These are phyloP conservation scores for Dicrostonyx torquatus DNA, from an alignment of 2,797 vertebrate genomes.

Conservation along the genomic window DNA sequence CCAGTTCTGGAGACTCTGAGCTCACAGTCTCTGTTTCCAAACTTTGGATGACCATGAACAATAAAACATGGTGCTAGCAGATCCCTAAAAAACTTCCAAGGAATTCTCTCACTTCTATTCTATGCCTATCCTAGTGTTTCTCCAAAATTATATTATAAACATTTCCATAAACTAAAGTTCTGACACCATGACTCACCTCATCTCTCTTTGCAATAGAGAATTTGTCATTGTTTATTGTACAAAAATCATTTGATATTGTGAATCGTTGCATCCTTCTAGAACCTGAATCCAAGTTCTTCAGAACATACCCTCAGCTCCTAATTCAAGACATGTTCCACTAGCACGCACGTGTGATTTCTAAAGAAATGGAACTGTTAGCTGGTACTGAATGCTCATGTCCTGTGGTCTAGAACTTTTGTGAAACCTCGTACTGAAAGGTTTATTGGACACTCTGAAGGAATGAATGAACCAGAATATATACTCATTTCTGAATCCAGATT, in stretches of 20 bases:
- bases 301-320: not conserved
- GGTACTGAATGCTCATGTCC: not conserved
- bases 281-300: not conserved
- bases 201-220: not conserved
- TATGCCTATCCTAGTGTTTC: not conserved
- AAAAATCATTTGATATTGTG: slow-evolving; percentile 25
- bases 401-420: not conserved
- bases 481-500: not conserved
- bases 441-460: not conserved
- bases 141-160: not conserved
- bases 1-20: not conserved
- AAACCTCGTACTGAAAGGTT: not conserved
- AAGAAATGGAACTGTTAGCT: not conserved
- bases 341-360: not conserved
- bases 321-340: not conserved
- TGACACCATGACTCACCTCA: not conserved
- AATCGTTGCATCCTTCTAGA: not conserved
- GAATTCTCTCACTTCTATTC: not conserved
- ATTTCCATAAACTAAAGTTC: not conserved
- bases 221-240: not conserved
- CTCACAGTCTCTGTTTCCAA: not conserved
- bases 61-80: not conserved
- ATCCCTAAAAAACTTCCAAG: not conserved
- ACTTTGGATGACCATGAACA: not conserved
- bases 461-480: not conserved